These are phyloP conservation scores for Plutella xylostella DNA, from an alignment of 2,888 invertebrate genomes.

Conservation along the genomic window DNA sequence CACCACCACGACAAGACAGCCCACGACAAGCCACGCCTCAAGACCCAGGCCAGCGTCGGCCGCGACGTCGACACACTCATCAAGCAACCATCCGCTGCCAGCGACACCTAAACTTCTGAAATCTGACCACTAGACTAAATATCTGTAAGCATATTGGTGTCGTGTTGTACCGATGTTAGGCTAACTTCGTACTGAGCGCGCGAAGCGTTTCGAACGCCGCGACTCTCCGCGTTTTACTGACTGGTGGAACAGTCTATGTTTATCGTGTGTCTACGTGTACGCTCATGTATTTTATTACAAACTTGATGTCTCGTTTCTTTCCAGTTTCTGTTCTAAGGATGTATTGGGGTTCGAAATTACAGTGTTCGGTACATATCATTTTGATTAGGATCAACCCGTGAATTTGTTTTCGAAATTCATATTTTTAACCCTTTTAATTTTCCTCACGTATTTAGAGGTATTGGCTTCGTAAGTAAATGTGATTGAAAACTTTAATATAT, in stretches of 20 bases:
- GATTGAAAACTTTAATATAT: background rate
- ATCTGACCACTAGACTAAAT: too few species aligned
- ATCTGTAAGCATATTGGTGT: too few species aligned
- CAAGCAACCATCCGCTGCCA: constrained; percentile 54
- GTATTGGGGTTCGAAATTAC: constrained; percentile 12
- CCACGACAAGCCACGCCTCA: constrained; percentile 41
- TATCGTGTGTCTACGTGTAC: background rate
- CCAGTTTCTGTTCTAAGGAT: too few species aligned
- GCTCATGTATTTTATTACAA: background rate
- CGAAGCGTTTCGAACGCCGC: too few species aligned
- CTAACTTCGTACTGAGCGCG: too few species aligned
- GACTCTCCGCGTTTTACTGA: too few species aligned
- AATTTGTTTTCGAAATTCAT: background rate
- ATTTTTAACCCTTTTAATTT: background rate
- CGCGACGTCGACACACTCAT: constrained; percentile 72
- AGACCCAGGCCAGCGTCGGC: constrained; percentile 54
- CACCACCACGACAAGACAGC: constrained; percentile 19
- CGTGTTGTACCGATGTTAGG: too few species aligned
- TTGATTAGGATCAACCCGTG: constrained; percentile 33
- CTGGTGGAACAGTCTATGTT: too few species aligned
- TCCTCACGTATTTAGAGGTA: background rate
- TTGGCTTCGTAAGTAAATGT: too few species aligned
- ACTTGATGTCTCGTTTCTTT: too few species aligned
- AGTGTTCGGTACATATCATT: constrained; percentile 52
- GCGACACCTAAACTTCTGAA: too few species aligned